phyloP scores from a whole-genome alignment of 1,140 invertebrate species.

The Brachionus manjavacas region DNA sequence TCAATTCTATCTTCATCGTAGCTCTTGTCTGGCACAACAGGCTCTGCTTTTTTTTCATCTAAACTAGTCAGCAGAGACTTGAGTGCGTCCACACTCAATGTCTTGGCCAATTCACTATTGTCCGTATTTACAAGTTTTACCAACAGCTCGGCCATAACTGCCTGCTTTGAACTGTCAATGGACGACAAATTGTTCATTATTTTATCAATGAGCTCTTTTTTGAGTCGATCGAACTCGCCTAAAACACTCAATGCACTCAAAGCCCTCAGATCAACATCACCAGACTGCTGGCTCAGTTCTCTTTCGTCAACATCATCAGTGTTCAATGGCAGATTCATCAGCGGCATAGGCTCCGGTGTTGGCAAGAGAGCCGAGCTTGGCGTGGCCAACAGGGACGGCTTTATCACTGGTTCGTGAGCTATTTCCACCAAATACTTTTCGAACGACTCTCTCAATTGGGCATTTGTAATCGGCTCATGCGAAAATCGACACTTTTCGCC shows the following conservation, averaged over 20 bases:
- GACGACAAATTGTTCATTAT: slow-evolving; percentile 24
- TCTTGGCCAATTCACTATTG: not conserved
- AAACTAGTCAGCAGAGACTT: not conserved
- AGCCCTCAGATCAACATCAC: not conserved
- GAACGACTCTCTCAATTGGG: slow-evolving; percentile 4
- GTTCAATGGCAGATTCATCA: slow-evolving; percentile 23
- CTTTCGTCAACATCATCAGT: slow-evolving; percentile 35
- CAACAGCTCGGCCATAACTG: not conserved
- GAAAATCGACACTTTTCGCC: slow-evolving; percentile 82
- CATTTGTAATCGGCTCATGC: slow-evolving; percentile 74
- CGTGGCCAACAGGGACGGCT: not conserved
- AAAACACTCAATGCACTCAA: not conserved
- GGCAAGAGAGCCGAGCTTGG: not conserved
- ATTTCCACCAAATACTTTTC: slow-evolving; percentile 31
- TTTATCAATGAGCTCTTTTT: slow-evolving; percentile 37
- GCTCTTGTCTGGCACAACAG: not conserved
- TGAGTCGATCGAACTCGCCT: not conserved
- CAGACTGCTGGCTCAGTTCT: not conserved
- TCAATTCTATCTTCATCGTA: not conserved
- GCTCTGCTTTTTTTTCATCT: not conserved
- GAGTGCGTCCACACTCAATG: not conserved
- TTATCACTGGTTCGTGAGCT: not conserved
- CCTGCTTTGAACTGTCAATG: not conserved
- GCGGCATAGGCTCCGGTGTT: not conserved
- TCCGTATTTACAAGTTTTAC: slow-evolving; percentile 40